Evolutionary conservation across 2,113 vertebrate species (phyloP).

Genomic region (Aix galericulata): DNA sequence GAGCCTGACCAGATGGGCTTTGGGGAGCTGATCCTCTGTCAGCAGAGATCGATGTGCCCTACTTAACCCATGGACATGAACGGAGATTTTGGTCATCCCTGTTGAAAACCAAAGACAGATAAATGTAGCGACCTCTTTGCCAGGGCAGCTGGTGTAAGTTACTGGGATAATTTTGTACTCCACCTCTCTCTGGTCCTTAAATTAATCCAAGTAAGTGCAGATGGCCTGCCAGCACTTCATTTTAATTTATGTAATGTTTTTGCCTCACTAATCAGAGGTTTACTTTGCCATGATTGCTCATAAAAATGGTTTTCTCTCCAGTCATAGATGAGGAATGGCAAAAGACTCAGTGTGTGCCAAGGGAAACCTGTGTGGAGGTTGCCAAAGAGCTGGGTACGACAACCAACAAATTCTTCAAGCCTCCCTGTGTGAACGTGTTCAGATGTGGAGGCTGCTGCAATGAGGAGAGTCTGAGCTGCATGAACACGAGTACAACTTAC

Average conservation of each 20-base stretch:
- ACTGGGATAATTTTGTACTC: slow-evolving; percentile 21
- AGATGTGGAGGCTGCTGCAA: slow-evolving; percentile 96
- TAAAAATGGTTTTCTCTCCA: slow-evolving; percentile 62
- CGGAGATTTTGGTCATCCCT: neutral
- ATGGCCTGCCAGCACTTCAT: neutral
- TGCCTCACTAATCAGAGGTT: neutral
- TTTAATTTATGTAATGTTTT: slow-evolving; percentile 27
- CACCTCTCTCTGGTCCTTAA: neutral
- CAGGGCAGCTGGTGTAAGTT: slow-evolving; percentile 30
- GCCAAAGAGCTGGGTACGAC: slow-evolving; percentile 89
- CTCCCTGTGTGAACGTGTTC: slow-evolving; percentile 92
- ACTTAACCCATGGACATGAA: neutral
- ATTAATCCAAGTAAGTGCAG: slow-evolving; percentile 17
- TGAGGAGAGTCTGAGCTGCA: slow-evolving; percentile 88
- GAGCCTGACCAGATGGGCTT: neutral
- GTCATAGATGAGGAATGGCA: slow-evolving; percentile 98
- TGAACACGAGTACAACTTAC: slow-evolving; percentile 88
- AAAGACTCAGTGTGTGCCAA: slow-evolving; percentile 92
- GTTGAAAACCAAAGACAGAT: neutral
- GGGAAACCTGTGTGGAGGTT: slow-evolving; percentile 93
- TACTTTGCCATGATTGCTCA: neutral
- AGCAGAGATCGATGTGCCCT: neutral
- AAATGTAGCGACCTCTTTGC: neutral
- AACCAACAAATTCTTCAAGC: slow-evolving; percentile 93
- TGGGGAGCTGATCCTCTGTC: neutral